Percentiles rank a stretch among this genome's conserved stretches.
phyloP scores from a whole-genome alignment of 2,888 invertebrate genomes.

The Amphipoea lucens region DNA sequence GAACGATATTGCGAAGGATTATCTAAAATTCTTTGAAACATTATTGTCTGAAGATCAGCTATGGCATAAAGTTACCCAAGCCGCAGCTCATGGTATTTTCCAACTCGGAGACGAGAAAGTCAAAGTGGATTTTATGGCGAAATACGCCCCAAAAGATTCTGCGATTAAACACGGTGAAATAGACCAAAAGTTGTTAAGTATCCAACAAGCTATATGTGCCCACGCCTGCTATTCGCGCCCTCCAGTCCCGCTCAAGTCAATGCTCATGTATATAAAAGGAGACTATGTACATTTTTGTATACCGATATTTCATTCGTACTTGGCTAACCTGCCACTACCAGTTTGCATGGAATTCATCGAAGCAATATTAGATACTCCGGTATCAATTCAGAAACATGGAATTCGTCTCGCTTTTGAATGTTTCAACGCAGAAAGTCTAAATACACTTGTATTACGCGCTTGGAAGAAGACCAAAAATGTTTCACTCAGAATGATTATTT shows the following conservation, averaged over 20 bases:
- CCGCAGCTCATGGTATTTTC: conserved; percentile 71
- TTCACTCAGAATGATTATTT: conserved; percentile 74
- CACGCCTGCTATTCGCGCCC: conserved; percentile 74
- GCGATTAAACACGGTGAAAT: conserved; percentile 69
- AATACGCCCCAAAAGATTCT: conserved; percentile 69
- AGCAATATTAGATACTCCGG: conserved; percentile 71
- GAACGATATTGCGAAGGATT: conserved; percentile 72
- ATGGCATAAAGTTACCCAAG: conserved; percentile 19
- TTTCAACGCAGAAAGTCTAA: conserved; percentile 71
- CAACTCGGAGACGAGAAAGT: conserved; percentile 68
- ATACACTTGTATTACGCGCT: conserved; percentile 64
- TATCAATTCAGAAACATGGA: conserved; percentile 79
- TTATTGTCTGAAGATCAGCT: conserved; percentile 49
- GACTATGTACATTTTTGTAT: conserved; percentile 76
- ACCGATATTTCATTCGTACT: conserved; percentile 74
- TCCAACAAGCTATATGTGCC: conserved; percentile 77
- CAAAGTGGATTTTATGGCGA: conserved; percentile 71
- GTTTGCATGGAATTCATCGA: conserved; percentile 72
- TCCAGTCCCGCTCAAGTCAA: conserved; percentile 71
- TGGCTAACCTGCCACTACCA: conserved; percentile 71
- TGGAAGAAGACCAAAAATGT: conserved; percentile 78
- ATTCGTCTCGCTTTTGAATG: conserved; percentile 77
- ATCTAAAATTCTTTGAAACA: conserved; percentile 67
- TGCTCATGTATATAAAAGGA: conserved; percentile 74
- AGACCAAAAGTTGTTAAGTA: conserved; percentile 59